phyloP scores from a whole-genome alignment of 2,797 vertebrate genomes.

The Sebastes aleutianus region DNA sequence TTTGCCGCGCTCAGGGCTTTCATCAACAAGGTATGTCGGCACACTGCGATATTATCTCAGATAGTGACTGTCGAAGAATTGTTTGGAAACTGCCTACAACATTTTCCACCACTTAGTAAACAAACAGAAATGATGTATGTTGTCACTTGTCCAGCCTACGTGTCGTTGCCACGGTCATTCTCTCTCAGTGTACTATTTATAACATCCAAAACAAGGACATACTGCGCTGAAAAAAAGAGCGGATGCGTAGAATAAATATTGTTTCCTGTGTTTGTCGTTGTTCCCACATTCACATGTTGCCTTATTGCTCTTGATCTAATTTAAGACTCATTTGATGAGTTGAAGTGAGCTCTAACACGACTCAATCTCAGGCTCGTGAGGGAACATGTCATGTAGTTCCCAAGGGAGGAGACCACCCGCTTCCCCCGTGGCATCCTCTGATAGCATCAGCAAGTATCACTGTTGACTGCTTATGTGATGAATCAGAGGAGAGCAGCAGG shows the following conservation, averaged over 20 bases:
- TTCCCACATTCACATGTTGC: background rate
- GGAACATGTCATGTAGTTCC: background rate
- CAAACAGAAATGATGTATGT: background rate
- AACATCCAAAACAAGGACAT: background rate
- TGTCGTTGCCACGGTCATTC: background rate
- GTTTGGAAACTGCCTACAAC: background rate
- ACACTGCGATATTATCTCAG: background rate
- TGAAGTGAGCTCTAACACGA: background rate
- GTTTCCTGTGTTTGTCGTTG: background rate
- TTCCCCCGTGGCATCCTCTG: background rate
- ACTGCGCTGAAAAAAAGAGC: background rate
- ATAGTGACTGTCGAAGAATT: too few species aligned
- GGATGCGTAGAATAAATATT: background rate
- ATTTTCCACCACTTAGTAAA: background rate
- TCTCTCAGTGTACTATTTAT: background rate
- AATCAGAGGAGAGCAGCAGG: background rate
- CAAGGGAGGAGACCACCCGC: background rate
- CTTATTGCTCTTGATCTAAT: background rate
- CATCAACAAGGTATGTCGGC: slow-evolving; percentile 89
- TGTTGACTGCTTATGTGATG: background rate
- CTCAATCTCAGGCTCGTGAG: background rate
- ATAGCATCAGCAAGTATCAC: background rate
- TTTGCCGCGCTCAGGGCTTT: slow-evolving; percentile 93
- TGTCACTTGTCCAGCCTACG: background rate
- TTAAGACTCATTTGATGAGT: background rate